phyloP scores from a whole-genome alignment of 2,797 vertebrate genomes.

The Chaunax sp. region DNA sequence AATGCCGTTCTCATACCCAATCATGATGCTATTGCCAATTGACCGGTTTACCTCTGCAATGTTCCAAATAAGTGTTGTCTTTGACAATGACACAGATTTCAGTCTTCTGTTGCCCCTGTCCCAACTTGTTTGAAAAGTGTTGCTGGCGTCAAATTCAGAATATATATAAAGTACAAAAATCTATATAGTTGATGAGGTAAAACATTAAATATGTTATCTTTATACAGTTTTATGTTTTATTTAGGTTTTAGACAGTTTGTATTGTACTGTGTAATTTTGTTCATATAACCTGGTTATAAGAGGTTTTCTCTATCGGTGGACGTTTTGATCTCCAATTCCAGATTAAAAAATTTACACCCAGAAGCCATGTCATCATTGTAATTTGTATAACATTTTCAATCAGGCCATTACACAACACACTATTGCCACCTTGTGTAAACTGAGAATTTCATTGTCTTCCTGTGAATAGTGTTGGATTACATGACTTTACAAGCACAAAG shows the following conservation, averaged over 20 bases:
- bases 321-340: neutral
- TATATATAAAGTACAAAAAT: no score
- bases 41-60: no score
- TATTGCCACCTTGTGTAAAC: slow-evolving; percentile 5
- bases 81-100: no score
- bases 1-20: no score
- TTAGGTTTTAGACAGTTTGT: no score
- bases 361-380: neutral
- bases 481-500: slow-evolving; percentile 3
- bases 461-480: slow-evolving; percentile 58
- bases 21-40: no score
- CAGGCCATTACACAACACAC: slow-evolving; percentile 20
- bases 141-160: no score
- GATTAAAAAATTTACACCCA: neutral
- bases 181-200: neutral
- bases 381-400: slow-evolving; percentile 5
- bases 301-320: neutral
- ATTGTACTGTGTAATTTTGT: neutral
- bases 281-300: neutral
- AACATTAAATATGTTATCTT: neutral
- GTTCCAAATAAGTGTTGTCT: no score
- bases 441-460: slow-evolving; percentile 32
- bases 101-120: no score
- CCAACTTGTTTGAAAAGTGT: no score
- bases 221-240: neutral